A percentile compares a stretch with the other conserved stretches of the same genome.
phyloP scores from a whole-genome alignment of 2,888 invertebrate species.

The Catonia carolina region DNA sequence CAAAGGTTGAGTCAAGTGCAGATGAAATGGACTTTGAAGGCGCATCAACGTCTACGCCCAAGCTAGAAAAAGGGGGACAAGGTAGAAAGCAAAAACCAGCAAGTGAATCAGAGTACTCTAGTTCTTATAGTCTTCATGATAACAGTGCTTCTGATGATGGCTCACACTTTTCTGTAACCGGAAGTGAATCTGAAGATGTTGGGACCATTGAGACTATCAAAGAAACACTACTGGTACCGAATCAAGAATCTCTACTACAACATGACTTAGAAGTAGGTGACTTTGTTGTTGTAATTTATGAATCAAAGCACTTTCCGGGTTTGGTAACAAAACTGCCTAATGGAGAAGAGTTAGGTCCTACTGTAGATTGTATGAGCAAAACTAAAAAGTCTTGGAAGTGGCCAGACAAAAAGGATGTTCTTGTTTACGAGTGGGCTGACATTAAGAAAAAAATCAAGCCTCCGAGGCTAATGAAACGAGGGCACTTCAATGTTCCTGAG shows the following conservation, averaged over 20 bases:
- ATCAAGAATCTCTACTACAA: slow-evolving; percentile 1
- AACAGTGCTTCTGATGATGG: slow-evolving; percentile 12
- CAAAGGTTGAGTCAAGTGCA: background rate
- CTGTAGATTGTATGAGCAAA: slow-evolving; percentile 14
- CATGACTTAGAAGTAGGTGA: slow-evolving; percentile 8
- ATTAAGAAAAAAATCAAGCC: slow-evolving; percentile 15
- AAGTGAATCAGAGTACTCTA: slow-evolving; percentile 3
- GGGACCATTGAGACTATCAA: background rate
- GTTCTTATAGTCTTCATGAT: background rate
- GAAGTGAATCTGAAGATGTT: slow-evolving; percentile 11
- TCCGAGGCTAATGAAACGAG: background rate
- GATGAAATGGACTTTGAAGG: too few species aligned
- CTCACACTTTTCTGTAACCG: slow-evolving; percentile 6
- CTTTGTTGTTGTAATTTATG: slow-evolving; percentile 15
- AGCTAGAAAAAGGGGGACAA: background rate
- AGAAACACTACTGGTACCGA: slow-evolving; percentile 1
- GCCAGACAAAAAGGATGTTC: slow-evolving; percentile 14
- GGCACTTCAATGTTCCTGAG: slow-evolving; percentile 4
- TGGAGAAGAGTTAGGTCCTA: slow-evolving; percentile 12
- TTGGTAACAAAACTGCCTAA: slow-evolving; percentile 12
- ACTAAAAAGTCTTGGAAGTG: slow-evolving; percentile 12
- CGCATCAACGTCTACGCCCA: too few species aligned
- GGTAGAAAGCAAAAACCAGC: background rate
- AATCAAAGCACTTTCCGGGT: slow-evolving; percentile 10
- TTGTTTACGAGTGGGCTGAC: slow-evolving; percentile 14